Conservation (phyloP, 2,888 invertebrate genomes). For the Leptopilina myrica region DNA sequence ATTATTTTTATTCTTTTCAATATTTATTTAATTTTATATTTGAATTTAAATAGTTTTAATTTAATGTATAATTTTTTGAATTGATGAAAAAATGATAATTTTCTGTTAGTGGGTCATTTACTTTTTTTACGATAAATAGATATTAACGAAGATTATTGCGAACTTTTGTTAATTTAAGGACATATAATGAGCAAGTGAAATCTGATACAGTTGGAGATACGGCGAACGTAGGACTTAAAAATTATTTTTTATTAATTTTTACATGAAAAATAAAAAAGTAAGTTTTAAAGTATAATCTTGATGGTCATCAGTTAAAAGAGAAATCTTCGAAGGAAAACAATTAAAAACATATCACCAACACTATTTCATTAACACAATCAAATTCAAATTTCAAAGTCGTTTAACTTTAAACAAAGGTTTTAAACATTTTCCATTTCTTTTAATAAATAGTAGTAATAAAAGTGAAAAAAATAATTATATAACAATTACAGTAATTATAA, state of each 20-base stretch:
- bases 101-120: background rate
- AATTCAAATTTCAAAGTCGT: background rate
- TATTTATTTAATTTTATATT: no score
- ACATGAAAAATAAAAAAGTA: no score
- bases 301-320: no score
- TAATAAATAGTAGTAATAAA: background rate
- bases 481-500: background rate
- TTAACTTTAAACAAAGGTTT: background rate
- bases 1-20: background rate
- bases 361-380: background rate
- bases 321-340: background rate
- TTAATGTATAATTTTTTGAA: no score
- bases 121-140: background rate
- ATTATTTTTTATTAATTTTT: background rate
- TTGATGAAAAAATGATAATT: no score
- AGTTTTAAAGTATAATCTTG: no score
- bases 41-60: no score
- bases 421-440: background rate
- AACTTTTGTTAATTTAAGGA: slow-evolving; percentile 5
- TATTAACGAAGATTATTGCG: background rate
- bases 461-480: no score
- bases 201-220: background rate
- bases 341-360: background rate
- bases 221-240: background rate
- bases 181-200: slow-evolving; percentile 3